A percentile compares a stretch with the other conserved stretches of the same genome.
Conservation (phyloP, 2,888 invertebrate genomes). For the Malachius bipustulatus region DNA sequence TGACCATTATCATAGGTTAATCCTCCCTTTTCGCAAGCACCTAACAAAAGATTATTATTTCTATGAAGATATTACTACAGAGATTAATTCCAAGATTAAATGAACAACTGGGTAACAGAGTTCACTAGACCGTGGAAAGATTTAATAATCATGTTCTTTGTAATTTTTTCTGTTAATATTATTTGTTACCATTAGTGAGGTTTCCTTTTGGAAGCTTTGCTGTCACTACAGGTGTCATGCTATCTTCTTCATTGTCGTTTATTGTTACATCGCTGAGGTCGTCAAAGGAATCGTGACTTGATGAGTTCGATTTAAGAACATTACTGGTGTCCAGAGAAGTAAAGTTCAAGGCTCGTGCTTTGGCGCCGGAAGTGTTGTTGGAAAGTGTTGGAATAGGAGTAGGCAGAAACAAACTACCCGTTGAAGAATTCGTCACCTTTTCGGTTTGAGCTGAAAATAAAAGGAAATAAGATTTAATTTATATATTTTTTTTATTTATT, state of each 20-base stretch:
- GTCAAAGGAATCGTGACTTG: constrained; percentile 26
- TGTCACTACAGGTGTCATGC: too few species aligned
- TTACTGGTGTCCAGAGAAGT: constrained; percentile 28
- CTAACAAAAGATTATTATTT: too few species aligned
- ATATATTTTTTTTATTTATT: too few species aligned
- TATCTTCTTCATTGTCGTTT: constrained; percentile 50
- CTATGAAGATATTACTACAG: too few species aligned
- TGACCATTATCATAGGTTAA: constrained; percentile 51
- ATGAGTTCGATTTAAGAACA: constrained; percentile 21
- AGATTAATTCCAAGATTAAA: neutral
- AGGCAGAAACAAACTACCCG: constrained; percentile 20
- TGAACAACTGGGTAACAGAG: too few species aligned
- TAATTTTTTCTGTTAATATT: too few species aligned
- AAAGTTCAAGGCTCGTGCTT: constrained; percentile 33
- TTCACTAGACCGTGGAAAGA: too few species aligned
- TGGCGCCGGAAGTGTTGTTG: constrained; percentile 19
- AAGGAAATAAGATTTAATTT: too few species aligned
- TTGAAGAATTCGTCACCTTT: too few species aligned
- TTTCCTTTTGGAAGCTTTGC: too few species aligned
- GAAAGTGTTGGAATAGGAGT: constrained; percentile 17
- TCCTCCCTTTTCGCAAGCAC: constrained; percentile 34
- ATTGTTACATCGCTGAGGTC: constrained; percentile 73
- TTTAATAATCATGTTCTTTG: constrained; percentile 5
- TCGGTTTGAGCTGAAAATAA: too few species aligned
- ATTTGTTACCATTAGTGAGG: too few species aligned